Evolutionary conservation across 2,888 invertebrate species (phyloP), one percentile per base, ranked within the genome.

Genomic region (Synanthedon tipuliformis): DNA sequence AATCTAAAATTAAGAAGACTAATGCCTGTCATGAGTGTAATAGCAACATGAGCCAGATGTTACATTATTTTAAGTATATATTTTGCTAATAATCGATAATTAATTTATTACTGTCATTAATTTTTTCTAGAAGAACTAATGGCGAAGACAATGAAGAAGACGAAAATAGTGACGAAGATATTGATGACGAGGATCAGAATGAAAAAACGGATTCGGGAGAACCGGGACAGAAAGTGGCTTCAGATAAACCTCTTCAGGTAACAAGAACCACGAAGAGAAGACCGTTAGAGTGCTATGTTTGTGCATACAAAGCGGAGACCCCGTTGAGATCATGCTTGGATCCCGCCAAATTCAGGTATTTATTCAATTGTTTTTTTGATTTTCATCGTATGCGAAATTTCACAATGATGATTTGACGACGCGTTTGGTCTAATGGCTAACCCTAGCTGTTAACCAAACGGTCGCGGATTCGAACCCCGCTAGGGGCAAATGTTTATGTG

Each of bases 251-350:
- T 11, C 16, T 64, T 8, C 50, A 18, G 41, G 40, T 15, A 12
- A 73, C 76, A 0, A 65, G 79, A 41, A 78, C 79, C 0, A 56
- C 64, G 1, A 78, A 75, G 52, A 74, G 66, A 54, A 65, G 75
- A 3, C 81, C 83, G 0, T 58, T 86, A 5, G 86, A 86, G 61
- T 87, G 86, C 61, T 87, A 77, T 54, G 78, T 81, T 1, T 87
- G 86, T 52, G 76, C 78, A 2, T 86, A 73, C 57, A 86, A 82
- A 56, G 61, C 73, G 0, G 84, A 83, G 40, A 72, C 74, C 1
- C 75, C 75, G 4, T 55, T 80, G 1, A 69, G 72, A 56, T 73
- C 81, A 0, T 87, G 86, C 52, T 58, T 87, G 57, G 86, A 87
- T 62, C 86, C 86, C 4, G 69, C 75, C 1, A 85, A 84, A 64